Conservation (phyloP, 2,888 invertebrate genomes). For the Myathropa florea region DNA sequence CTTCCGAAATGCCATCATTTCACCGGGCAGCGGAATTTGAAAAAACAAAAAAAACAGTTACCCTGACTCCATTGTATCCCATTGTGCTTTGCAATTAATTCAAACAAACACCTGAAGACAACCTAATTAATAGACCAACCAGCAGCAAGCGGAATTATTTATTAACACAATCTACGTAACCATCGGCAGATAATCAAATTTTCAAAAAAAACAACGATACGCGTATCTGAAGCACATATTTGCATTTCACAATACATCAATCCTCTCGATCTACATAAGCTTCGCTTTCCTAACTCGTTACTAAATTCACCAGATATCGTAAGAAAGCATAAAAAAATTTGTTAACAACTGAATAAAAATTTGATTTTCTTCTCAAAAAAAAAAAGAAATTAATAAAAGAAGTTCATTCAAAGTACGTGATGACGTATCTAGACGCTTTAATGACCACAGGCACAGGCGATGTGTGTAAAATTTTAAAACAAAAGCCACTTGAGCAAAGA, state of each 20-base stretch:
- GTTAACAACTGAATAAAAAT: not conserved
- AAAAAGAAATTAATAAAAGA: not conserved
- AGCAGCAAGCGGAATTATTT: too few species aligned
- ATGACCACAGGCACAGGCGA: too few species aligned
- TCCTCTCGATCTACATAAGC: not conserved
- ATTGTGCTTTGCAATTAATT: not conserved
- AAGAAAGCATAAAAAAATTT: not conserved
- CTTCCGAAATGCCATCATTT: not conserved
- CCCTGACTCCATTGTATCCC: not conserved
- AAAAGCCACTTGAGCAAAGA: not conserved
- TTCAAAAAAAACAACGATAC: not conserved
- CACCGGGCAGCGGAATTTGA: not conserved
- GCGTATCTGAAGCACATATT: not conserved
- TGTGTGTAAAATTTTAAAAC: not conserved
- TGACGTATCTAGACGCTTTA: not conserved
- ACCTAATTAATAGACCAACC: not conserved
- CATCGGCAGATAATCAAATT: not conserved
- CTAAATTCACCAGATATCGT: not conserved
- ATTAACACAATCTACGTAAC: not conserved
- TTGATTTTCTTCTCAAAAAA: not conserved
- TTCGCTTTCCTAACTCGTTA: not conserved
- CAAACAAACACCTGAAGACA: not conserved
- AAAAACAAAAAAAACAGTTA: not conserved
- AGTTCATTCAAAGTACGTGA: not conserved
- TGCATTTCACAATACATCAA: not conserved